Percentiles rank a stretch among this genome's conserved stretches.
Conservation (phyloP, 1,140 invertebrate genomes). For the Dreissena rostriformis region DNA sequence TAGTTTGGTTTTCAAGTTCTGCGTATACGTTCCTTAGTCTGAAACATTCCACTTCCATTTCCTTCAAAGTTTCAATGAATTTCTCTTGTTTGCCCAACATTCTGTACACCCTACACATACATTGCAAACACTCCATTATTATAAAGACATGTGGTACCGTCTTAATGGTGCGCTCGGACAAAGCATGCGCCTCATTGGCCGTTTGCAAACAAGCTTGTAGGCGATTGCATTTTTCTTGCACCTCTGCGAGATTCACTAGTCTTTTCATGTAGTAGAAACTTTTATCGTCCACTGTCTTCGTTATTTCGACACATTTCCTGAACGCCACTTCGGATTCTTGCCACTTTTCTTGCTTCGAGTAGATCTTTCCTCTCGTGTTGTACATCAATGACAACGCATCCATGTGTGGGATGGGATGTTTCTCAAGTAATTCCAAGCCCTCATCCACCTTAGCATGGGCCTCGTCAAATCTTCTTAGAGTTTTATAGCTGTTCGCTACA, state of each 20-base stretch:
- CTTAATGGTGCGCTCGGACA: slow-evolving; percentile 3
- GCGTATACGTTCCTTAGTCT: slow-evolving; percentile 7
- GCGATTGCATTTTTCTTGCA: neutral
- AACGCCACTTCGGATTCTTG: neutral
- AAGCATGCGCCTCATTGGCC: neutral
- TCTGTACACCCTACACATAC: slow-evolving; percentile 14
- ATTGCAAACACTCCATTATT: slow-evolving; percentile 29
- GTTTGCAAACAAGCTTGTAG: neutral
- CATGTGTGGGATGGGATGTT: neutral
- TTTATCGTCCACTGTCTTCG: neutral
- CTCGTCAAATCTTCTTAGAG: slow-evolving; percentile 9
- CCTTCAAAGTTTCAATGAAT: neutral
- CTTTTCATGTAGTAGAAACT: slow-evolving; percentile 25
- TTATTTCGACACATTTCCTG: slow-evolving; percentile 22
- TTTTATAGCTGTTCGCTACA: slow-evolving; percentile 14
- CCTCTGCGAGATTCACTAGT: slow-evolving; percentile 26
- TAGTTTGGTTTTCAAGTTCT: no score
- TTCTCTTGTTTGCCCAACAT: neutral
- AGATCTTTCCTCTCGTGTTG: slow-evolving; percentile 36
- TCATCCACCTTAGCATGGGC: slow-evolving; percentile 23
- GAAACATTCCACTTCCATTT: slow-evolving; percentile 13
- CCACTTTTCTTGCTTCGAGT: neutral
- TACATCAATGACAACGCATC: slow-evolving; percentile 12
- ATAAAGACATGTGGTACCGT: slow-evolving; percentile 19
- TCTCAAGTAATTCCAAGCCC: slow-evolving; percentile 10